These are phyloP conservation scores for Cynocephalus volans DNA, from an alignment of 2,113 vertebrate species.

Conservation along the genomic window DNA sequence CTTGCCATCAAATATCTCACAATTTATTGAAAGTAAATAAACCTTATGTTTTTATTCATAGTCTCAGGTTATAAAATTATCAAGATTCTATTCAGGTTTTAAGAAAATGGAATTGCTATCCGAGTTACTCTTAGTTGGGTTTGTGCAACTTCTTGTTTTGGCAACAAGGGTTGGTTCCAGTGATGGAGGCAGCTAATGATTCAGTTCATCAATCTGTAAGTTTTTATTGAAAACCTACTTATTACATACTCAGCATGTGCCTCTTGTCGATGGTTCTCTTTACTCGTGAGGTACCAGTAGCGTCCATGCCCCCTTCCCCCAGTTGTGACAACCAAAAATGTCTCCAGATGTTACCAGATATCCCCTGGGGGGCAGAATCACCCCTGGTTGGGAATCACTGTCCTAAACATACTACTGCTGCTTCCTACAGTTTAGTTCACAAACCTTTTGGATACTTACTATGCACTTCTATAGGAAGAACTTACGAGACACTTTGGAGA, in stretches of 20 bases:
- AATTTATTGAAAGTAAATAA: slow-evolving; percentile 47
- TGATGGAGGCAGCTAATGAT: slow-evolving; percentile 15
- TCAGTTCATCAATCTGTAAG: slow-evolving; percentile 37
- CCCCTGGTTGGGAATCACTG: background rate
- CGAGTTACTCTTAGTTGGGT: background rate
- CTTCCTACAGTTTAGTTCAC: background rate
- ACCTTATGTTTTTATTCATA: slow-evolving; percentile 14
- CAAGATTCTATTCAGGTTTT: background rate
- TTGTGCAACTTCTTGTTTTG: slow-evolving; percentile 59
- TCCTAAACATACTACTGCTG: background rate
- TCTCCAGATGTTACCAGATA: background rate
- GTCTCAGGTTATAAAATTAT: background rate
- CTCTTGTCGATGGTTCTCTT: slow-evolving; percentile 23
- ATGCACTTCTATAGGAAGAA: background rate
- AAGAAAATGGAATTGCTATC: slow-evolving; percentile 23
- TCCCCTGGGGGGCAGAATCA: background rate
- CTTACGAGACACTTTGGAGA: background rate
- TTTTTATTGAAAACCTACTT: slow-evolving; percentile 60
- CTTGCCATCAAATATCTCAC: background rate
- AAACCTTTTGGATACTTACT: background rate
- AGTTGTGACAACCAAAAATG: slow-evolving; percentile 1
- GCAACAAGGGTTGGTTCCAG: background rate
- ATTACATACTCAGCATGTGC: background rate
- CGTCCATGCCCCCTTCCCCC: background rate
- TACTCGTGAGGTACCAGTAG: background rate